Evolutionary conservation across 2,797 vertebrate species (phyloP).

Genomic region (Chrysocyon brachyurus): DNA sequence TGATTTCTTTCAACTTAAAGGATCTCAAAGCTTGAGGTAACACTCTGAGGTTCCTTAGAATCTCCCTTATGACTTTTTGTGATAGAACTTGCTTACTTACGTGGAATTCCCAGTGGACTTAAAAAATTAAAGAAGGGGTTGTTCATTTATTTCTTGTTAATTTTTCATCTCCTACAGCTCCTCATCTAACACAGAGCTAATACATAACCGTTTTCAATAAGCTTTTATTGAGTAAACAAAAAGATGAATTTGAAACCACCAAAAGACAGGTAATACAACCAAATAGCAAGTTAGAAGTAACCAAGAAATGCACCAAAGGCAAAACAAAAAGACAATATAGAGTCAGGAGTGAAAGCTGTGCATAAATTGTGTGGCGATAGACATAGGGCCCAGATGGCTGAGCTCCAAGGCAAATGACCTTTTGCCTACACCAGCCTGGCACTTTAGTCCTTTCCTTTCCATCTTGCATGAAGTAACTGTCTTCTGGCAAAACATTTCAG

Average conservation of each 20-base stretch:
- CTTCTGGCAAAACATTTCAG: background rate
- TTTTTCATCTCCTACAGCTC: background rate
- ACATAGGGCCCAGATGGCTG: background rate
- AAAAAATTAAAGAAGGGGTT: background rate
- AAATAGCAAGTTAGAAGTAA: constrained; percentile 4
- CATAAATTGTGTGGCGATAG: background rate
- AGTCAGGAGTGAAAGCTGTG: background rate
- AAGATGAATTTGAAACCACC: background rate
- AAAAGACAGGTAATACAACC: background rate
- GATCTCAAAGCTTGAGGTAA: background rate
- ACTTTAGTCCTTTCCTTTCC: background rate
- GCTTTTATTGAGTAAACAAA: background rate
- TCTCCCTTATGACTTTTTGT: background rate
- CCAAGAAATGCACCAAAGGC: background rate
- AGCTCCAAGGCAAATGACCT: background rate
- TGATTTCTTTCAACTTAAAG: background rate
- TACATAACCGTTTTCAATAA: background rate
- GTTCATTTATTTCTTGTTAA: background rate
- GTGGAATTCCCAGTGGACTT: background rate
- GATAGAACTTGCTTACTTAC: background rate
- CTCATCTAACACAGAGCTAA: background rate
- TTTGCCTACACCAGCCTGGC: background rate
- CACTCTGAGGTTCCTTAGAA: background rate
- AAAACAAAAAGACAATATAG: background rate
- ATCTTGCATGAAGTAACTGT: background rate